Base-by-base conservation (phyloP, 1,140 invertebrate species). In the Subanguina moxae region DNA sequence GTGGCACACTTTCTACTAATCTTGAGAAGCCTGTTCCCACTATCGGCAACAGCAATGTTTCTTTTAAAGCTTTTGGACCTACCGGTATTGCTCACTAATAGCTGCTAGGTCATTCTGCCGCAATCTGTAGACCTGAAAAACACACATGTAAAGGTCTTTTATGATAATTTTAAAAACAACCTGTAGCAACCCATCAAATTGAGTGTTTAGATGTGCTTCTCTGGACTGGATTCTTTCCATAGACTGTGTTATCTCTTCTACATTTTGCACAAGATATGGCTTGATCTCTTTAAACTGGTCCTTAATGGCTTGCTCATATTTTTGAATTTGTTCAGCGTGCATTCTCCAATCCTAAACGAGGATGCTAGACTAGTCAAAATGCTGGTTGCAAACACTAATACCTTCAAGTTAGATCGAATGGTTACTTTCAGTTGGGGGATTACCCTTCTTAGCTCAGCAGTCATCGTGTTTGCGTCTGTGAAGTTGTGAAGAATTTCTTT, bases 161-260 rank as follows among this genome's bases (percentile, higher is more conserved):
- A 94, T 84, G 78, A 92, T 91, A 76, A 90, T 91, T 83, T 94
- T 92, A 66, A 91, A 84, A 38, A 88, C 91, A 38, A 38, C 65
- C 25, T 69, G 67, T 1, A 94, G 84, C 45, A 88, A 82, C 25
- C 88, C 86, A 63, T 91, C 90, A 65, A 94, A 85, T 81, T 94
- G 90, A 72, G 88, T 87, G 78, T 94, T 94, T 1, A 94, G 84
- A 78, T 92, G 91, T 76, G 90, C 91, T 83, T 94, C 92, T 67
- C 91, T 84, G 38, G 88, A 90, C 63, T 84, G 84, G 57, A 94
- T 89, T 86, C 93, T 93, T 71, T 94, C 91, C 75, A 93, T 84
- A 0, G 88, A 89, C 59, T 87, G 87, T 57, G 83, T 87, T 64
- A 93, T 89, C 73, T 92, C 90, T 32, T 84, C 85, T 62, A 90